Conservation (phyloP, 2,888 invertebrate genomes). For the Strigamia crassipes region DNA sequence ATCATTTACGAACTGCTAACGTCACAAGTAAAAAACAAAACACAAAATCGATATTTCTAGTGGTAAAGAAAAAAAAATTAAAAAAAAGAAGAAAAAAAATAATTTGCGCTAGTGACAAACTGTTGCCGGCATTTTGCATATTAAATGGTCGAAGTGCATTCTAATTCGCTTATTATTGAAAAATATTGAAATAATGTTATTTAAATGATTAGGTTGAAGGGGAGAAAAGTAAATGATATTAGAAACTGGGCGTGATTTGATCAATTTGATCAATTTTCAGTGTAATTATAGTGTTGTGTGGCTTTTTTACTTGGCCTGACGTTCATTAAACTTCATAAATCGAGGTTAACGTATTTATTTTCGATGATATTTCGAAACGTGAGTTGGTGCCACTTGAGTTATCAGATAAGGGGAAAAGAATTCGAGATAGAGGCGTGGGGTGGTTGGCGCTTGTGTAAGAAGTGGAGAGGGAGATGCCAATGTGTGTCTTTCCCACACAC, state of each 20-base stretch:
- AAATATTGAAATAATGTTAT: no score
- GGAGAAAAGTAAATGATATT: no score
- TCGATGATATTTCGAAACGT: neutral
- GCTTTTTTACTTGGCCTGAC: neutral
- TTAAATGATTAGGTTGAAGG: no score
- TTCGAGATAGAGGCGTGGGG: neutral
- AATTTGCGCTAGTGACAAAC: no score
- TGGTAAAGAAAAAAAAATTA: no score
- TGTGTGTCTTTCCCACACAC: neutral
- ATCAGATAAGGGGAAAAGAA: neutral
- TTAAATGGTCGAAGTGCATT: no score
- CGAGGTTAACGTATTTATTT: neutral
- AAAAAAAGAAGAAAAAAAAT: no score
- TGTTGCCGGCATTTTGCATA: no score
- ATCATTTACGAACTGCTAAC: no score
- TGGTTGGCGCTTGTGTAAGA: neutral
- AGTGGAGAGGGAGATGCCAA: neutral
- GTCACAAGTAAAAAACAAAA: no score
- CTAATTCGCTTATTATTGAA: no score
- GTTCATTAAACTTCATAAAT: neutral
- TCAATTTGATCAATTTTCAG: neutral
- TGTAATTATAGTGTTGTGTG: neutral
- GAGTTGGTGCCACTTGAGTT: neutral
- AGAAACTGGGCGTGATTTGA: neutral
- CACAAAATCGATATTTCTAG: no score